Conservation (phyloP, 92 coral and sea anemone species). For the Bergia sp. region DNA sequence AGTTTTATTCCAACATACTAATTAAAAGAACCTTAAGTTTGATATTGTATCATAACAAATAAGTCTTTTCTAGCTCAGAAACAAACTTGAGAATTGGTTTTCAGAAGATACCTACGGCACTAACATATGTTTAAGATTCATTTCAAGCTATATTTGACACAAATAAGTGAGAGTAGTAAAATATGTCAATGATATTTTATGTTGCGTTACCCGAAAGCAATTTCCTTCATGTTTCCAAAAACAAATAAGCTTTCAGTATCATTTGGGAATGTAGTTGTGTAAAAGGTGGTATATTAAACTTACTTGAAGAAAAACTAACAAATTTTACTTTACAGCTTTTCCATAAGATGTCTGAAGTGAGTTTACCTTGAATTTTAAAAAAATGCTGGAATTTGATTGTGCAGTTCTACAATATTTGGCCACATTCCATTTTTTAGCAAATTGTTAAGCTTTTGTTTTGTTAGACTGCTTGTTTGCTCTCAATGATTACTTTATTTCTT, state of each 20-base stretch:
- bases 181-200: too few relatives aligned
- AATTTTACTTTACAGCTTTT: too few relatives aligned
- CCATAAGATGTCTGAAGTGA: too few relatives aligned
- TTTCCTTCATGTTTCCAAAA: not conserved
- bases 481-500: not conserved
- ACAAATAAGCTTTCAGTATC: too few relatives aligned
- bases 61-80: not conserved
- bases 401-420: too few relatives aligned
- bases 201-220: not conserved
- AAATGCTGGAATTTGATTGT: too few relatives aligned
- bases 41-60: not conserved
- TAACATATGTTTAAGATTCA: too few relatives aligned
- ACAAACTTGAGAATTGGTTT: not conserved
- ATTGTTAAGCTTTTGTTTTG: not conserved
- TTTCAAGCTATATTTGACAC: not conserved
- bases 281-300: too few relatives aligned
- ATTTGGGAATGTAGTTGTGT: too few relatives aligned
- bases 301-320: too few relatives aligned
- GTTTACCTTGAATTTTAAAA: too few relatives aligned
- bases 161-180: not conserved
- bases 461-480: not conserved
- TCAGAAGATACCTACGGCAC: not conserved
- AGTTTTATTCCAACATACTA: conserved; percentile 42
- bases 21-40: not conserved
- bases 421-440: not conserved